These are phyloP conservation scores for Andinoacara biseriatus DNA, from an alignment of 2,113 vertebrate genomes.

Conservation along the genomic window DNA sequence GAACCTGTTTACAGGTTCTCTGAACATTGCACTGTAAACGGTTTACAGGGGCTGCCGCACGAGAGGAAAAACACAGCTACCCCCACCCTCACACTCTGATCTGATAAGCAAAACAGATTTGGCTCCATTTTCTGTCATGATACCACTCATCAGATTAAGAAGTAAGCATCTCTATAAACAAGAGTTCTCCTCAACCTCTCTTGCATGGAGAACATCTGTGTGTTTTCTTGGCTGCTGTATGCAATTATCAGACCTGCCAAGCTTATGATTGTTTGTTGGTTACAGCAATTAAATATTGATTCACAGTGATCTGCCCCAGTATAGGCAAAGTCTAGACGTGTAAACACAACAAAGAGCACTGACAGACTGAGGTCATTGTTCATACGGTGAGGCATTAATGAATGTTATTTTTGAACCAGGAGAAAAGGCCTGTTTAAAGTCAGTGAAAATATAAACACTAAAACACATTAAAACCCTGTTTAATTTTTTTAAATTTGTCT, in stretches of 20 bases:
- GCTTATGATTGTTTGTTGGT: slow-evolving; percentile 14
- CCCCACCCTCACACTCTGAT: slow-evolving; percentile 8
- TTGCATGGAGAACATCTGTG: neutral
- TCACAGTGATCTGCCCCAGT: neutral
- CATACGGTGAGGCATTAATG: neutral
- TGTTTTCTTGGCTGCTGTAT: neutral
- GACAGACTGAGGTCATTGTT: slow-evolving; percentile 13
- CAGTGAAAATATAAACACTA: too few relatives aligned
- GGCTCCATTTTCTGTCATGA: slow-evolving; percentile 61
- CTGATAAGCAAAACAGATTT: slow-evolving; percentile 71
- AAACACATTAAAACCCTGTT: too few relatives aligned
- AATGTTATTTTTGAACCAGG: neutral
- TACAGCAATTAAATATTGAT: slow-evolving; percentile 39
- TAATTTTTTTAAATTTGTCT: too few relatives aligned
- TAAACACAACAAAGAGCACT: neutral
- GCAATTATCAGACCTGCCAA: slow-evolving; percentile 13
- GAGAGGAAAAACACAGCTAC: too few relatives aligned
- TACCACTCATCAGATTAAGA: neutral
- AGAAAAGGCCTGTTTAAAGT: neutral
- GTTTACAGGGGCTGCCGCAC: too few relatives aligned
- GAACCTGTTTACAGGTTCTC: too few relatives aligned
- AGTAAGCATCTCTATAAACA: slow-evolving; percentile 6
- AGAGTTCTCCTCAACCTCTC: neutral
- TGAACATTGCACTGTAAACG: too few relatives aligned
- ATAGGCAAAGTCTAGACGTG: slow-evolving; percentile 18